phyloP scores from a whole-genome alignment of 1,140 invertebrate genomes.

The Oryctes rhinoceros region DNA sequence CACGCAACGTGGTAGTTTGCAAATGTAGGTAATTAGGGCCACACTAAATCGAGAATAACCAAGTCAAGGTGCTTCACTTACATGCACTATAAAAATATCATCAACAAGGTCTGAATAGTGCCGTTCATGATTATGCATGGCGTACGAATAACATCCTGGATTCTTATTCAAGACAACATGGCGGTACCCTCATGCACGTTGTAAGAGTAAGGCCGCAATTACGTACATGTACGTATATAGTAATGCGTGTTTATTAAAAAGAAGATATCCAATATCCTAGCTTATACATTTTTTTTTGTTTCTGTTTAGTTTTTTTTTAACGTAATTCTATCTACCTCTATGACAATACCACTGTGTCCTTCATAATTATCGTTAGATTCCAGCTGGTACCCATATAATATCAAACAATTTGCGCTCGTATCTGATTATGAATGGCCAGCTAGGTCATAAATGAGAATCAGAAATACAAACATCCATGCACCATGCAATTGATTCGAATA shows the following conservation, averaged over 20 bases:
- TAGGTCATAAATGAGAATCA: background rate
- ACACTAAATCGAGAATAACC: background rate
- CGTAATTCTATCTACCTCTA: constrained; percentile 4
- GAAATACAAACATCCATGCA: background rate
- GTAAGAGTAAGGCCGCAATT: constrained; percentile 23
- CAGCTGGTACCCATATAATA: constrained; percentile 20
- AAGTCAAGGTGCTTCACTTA: constrained; percentile 31
- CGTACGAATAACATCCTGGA: constrained; percentile 16
- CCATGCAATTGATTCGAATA: background rate
- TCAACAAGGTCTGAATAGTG: background rate
- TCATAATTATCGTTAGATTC: background rate
- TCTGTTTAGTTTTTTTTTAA: constrained; percentile 10
- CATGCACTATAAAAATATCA: background rate
- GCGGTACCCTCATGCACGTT: constrained; percentile 23
- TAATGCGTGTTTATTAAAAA: background rate
- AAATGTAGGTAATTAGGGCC: constrained; percentile 26
- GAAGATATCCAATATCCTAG: constrained; percentile 9
- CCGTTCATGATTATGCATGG: background rate
- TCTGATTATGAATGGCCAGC: background rate
- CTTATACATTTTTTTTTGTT: background rate
- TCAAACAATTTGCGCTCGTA: background rate
- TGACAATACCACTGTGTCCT: background rate
- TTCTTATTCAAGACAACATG: constrained; percentile 25
- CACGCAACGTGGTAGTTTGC: background rate
- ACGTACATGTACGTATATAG: background rate